Evolutionary conservation across 2,113 vertebrate species (phyloP), one percentile per base, ranked within the genome.

Genomic region (Brevimyrus niger): DNA sequence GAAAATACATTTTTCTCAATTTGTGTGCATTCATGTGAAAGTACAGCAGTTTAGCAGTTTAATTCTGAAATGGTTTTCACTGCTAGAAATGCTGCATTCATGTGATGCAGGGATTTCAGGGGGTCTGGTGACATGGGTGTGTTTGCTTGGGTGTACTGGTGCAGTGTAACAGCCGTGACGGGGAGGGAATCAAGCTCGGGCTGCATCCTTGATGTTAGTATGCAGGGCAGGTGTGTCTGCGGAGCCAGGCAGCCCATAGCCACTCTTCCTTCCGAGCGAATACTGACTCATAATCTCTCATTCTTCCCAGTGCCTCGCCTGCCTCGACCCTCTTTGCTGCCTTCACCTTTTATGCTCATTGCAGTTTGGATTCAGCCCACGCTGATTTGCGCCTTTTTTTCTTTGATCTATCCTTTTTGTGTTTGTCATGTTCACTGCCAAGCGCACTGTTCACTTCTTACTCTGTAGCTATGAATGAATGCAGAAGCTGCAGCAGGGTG

Each of bases 201-300:
- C 94, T 90, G 94, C 95, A 95, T 93, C 92, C 92, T 91, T 47
- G 91, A 91, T 92, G 95, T 96, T 96, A 95, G 95, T 96, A 96
- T 96, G 94, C 95, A 95, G 94, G 95, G 95, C 96, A 96, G 95
- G 96, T 96, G 96, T 95, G 94, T 94, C 96, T 96, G 96, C 96
- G 95, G 96, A 94, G 94, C 92, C 92, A 35, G n/a, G 90, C 51
- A 19, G 17, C n/a, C 87, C 84, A 44, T 87, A 88, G 87, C 44
- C 50, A 13, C 15, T 44, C 88, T 10, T n/a, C 35, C 48, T 44
- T 46, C n/a, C 87, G 6, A n/a, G 42, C 13, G 13, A 46, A n/a
- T 27, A 61, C 87, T 65, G 51, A 48, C 84, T 89, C 42, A 17
- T 35, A 38, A 61, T 89, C 83, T 42, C 65, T 90, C 51, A 48